phyloP scores from a whole-genome alignment of 1,140 invertebrate genomes.

The Halyomorpha halys region DNA sequence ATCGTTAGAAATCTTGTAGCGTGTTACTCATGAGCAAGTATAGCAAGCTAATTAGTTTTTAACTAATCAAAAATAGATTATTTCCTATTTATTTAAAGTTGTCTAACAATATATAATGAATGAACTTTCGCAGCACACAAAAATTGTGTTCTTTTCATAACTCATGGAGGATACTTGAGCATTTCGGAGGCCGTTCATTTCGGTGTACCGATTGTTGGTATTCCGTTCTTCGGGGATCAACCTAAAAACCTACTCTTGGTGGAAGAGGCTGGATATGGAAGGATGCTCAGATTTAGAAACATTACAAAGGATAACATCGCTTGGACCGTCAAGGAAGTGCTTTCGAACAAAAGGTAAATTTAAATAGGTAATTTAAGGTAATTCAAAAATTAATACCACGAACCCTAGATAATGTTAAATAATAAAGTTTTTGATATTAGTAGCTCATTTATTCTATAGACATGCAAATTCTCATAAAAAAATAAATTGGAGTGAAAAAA shows the following conservation, averaged over 20 bases:
- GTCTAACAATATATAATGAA: background rate
- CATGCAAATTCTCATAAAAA: too few species aligned
- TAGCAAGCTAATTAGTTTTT: too few species aligned
- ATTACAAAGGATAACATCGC: constrained; percentile 23
- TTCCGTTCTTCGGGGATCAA: constrained; percentile 59
- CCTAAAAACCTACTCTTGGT: constrained; percentile 35
- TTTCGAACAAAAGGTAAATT: constrained; percentile 27
- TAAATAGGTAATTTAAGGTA: too few species aligned
- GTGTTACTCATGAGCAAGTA: too few species aligned
- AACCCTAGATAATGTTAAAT: too few species aligned
- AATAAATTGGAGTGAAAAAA: too few species aligned
- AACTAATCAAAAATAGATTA: too few species aligned
- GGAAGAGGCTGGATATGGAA: constrained; percentile 30
- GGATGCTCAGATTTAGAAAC: constrained; percentile 22
- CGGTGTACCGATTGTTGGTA: constrained; percentile 54
- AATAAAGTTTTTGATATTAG: too few species aligned
- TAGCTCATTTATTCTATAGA: too few species aligned
- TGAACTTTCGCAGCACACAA: constrained; percentile 28
- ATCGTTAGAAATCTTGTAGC: too few species aligned
- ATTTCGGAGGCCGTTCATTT: constrained; percentile 58
- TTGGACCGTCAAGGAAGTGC: constrained; percentile 31
- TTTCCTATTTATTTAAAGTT: too few species aligned
- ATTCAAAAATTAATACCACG: too few species aligned
- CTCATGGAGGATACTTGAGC: constrained; percentile 58
- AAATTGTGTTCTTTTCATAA: constrained; percentile 45